Evolutionary conservation across 2,888 invertebrate genomes (phyloP), one percentile per base, ranked within the genome.

Genomic region (Cyclophora albipunctata): DNA sequence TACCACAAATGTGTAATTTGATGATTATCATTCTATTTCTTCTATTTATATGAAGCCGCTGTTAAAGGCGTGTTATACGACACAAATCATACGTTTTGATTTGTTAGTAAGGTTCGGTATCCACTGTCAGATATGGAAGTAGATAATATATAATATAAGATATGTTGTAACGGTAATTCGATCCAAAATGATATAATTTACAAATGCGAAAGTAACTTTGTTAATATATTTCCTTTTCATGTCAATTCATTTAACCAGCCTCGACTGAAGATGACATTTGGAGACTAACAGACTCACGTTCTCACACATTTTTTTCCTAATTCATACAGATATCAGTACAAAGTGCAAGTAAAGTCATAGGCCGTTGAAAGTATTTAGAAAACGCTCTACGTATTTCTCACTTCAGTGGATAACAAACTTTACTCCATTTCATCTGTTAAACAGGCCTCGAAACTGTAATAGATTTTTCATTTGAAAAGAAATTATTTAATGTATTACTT

Each of bases 11-110:
- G 51, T 73, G 66, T 78, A 77, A 80, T 79, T 79, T 75, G 64
- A 66, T 78, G 67, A 78, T 76, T 74, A 78, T 72, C 66, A 67
- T 71, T 71, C 64, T 65, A 64, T 75, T 72, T 70, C 67, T 69
- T 67, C 64, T 71, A 71, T 71, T 75, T 74, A 66, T 67, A 63
- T 45, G 64, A 46, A 46, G 61, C 65, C 69, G 68, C 63, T 50
- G 47, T 46, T 7, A 45, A 34, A 35, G 40, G 46, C 52, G 52
- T 63, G 59, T 68, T 73, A 73, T 61, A 63, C 66, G 63, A 64
- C 63, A 63, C 61, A 80, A 81, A 79, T 80, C 79, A 81, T 59
- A 76, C 49, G 70, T 73, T 68, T 46, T 52, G 53, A 20, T 20
- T 20, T 20, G 20, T 20, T 20, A 20, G 20, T 20, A 20, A 20